Evolutionary conservation across 1,140 invertebrate genomes (phyloP).

Genomic region (Aphelenchoides fujianensis): DNA sequence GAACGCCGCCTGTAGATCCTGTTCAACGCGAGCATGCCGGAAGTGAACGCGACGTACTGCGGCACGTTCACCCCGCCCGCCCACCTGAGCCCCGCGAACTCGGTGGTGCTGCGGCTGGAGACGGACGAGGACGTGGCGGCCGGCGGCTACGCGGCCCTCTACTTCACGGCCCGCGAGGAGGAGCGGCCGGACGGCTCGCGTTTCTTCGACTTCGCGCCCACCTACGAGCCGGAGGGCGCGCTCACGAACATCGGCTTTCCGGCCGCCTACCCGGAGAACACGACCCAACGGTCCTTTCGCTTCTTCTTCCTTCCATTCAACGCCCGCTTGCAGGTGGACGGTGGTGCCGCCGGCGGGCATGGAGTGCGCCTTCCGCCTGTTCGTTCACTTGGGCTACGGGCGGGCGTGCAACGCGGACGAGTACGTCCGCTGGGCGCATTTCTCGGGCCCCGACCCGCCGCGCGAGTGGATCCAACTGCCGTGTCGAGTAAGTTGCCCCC

Average conservation of each 20-base stretch:
- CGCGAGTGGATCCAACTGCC: constrained; percentile 9
- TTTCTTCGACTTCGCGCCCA: constrained; percentile 47
- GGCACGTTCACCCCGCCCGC: constrained; percentile 39
- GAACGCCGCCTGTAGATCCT: constrained; percentile 26
- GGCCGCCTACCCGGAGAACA: constrained; percentile 34
- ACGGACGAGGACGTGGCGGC: constrained; percentile 41
- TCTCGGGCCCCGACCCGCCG: not conserved
- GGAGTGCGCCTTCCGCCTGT: constrained; percentile 30
- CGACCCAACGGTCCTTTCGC: constrained; percentile 31
- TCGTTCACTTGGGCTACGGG: not conserved
- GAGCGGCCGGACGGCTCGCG: not conserved
- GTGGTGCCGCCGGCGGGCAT: constrained; percentile 40
- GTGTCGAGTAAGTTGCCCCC: not conserved
- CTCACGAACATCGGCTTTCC: constrained; percentile 47
- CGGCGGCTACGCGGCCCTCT: constrained; percentile 40
- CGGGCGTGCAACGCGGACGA: constrained; percentile 7
- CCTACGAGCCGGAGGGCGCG: constrained; percentile 36
- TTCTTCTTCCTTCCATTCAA: not conserved
- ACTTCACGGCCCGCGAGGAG: constrained; percentile 32
- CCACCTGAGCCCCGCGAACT: constrained; percentile 32
- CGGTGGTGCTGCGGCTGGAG: constrained; percentile 30
- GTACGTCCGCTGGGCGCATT: constrained; percentile 7
- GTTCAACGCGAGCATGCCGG: constrained; percentile 13
- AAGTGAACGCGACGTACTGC: constrained; percentile 41
- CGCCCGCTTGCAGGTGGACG: constrained; percentile 31